phyloP scores from a whole-genome alignment of 1,140 invertebrate species.

The Atta texana region DNA sequence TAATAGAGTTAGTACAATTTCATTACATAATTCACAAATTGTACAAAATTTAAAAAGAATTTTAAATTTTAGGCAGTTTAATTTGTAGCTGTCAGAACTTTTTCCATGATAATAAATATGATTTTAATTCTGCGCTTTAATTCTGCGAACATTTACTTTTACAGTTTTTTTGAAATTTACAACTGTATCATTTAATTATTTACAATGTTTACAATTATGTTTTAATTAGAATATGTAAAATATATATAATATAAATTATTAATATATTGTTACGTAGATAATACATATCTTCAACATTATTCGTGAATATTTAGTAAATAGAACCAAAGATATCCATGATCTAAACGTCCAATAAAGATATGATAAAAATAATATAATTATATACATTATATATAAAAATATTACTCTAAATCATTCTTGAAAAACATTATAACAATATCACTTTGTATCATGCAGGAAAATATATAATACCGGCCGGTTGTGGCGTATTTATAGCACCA shows the following conservation, averaged over 20 bases:
- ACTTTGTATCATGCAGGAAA: slow-evolving; percentile 68
- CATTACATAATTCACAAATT: too few species aligned
- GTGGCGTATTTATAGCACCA: slow-evolving; percentile 84
- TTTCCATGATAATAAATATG: background rate
- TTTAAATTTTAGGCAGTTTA: too few species aligned
- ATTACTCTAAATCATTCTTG: background rate
- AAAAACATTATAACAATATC: background rate
- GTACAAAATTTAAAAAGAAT: too few species aligned
- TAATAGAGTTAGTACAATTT: too few species aligned
- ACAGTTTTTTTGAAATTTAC: background rate
- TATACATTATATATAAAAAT: background rate
- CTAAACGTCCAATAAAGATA: background rate
- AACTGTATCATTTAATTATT: background rate
- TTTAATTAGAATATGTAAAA: background rate
- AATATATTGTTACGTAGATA: background rate
- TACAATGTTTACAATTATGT: background rate
- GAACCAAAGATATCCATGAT: background rate
- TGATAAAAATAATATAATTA: slow-evolving; percentile 11
- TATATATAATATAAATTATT: background rate
- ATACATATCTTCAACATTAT: background rate
- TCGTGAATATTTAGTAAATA: background rate
- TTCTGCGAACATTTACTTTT: background rate
- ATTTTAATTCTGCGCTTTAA: background rate
- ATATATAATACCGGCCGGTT: slow-evolving; percentile 82
- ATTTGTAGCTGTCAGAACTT: too few species aligned